Conservation (phyloP, 2,888 invertebrate genomes). For the Apoda limacodes region DNA sequence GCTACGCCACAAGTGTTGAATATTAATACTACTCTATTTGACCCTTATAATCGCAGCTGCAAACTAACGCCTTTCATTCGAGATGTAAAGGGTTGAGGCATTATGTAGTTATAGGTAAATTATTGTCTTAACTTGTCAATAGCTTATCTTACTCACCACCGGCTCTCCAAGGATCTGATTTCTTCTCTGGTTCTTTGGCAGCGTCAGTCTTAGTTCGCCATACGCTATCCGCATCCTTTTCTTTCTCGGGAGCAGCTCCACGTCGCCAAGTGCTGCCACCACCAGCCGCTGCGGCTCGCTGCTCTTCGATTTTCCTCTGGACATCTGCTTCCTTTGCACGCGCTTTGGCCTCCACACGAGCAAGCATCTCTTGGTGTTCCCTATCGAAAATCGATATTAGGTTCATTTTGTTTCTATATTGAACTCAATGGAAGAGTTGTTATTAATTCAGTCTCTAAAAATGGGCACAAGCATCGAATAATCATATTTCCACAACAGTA, state of each 20-base stretch:
- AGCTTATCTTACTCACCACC: slow-evolving; percentile 35
- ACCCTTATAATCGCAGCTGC: too few species aligned
- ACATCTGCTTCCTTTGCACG: slow-evolving; percentile 80
- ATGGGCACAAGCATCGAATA: too few species aligned
- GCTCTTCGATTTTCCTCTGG: slow-evolving; percentile 68
- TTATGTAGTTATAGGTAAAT: too few species aligned
- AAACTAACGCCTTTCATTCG: too few species aligned
- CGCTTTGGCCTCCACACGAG: slow-evolving; percentile 73
- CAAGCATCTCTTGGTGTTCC: slow-evolving; percentile 75
- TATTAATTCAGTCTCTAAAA: too few species aligned
- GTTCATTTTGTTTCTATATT: too few species aligned
- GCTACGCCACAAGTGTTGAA: too few species aligned
- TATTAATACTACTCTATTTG: too few species aligned
- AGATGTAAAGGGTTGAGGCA: too few species aligned
- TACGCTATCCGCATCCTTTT: slow-evolving; percentile 22
- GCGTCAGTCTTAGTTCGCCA: slow-evolving; percentile 22
- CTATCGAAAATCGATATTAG: too few species aligned
- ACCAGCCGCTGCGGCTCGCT: slow-evolving; percentile 31
- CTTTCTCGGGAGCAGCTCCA: slow-evolving; percentile 26
- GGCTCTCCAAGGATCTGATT: slow-evolving; percentile 36
- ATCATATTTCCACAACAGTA: too few species aligned
- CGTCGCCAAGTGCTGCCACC: slow-evolving; percentile 43
- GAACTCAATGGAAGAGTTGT: not conserved
- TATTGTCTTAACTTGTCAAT: too few species aligned
- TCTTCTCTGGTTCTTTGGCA: slow-evolving; percentile 34